Base-by-base conservation (phyloP, 2,113 vertebrate genomes). In the Collichthys lucidus region DNA sequence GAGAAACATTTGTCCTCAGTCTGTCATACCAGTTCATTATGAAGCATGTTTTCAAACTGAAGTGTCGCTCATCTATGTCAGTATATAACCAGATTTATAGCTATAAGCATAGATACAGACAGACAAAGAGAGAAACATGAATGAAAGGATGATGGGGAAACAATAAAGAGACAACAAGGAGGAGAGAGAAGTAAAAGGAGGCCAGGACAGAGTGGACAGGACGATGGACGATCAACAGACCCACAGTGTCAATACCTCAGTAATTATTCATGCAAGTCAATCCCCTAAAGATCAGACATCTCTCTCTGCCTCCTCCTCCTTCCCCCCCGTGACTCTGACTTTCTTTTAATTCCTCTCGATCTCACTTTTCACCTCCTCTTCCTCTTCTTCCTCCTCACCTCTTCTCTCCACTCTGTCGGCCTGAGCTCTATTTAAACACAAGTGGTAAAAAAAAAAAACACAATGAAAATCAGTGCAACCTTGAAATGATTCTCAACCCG, bases 231-330 rank as follows among this genome's bases (percentile, higher is more conserved):
- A 67, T 29, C 31, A 80, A 61, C 70, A 65, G 44, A 59, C 26
- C 14, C 40, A 22, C 68, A 55, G 35, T 70, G 62, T 90, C 79
- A 80, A 72, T 79, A 85, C 64, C 80, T 82, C 77, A 77, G 77
- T 78, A 81, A 91, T 87, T 88, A 88, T 89, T 89, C 57, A 90
- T 80, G n/a, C 0, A 61, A 29, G 24, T 42, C 62, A 68, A 57
- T 67, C 47, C 63, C 44, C 77, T 17, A 50, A 71, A 83, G 49
- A 80, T 56, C 20, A 79, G 22, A 64, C 47, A 26, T 52, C 22
- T 50, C 17, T 31, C 10, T 53, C 19, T 16, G 15, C 20, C 12
- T 8, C 42, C 19, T 12, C 20, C n/a, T 19, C 56, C 8, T 19
- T 14, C 24, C 20, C 19, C 19, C 68, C 11, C 10, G 0, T 10